Evolutionary conservation across 2,113 vertebrate genomes (phyloP).

Genomic region (Cyprinus carpio): DNA sequence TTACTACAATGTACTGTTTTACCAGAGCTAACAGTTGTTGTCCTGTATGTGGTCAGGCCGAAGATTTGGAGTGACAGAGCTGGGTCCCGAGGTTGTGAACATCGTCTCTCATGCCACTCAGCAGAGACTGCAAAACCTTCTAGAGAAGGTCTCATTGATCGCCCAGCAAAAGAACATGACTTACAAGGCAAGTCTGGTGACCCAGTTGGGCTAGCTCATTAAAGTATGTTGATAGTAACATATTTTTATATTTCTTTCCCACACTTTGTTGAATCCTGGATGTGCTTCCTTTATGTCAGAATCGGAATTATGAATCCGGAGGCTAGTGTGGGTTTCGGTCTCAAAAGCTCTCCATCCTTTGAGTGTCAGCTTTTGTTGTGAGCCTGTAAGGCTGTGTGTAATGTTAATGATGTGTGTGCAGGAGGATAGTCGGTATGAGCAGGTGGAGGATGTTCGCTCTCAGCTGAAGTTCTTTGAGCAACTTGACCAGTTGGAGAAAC

Average conservation of each 20-base stretch:
- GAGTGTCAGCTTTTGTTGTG: neutral
- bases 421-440: conserved; percentile 91
- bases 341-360: neutral
- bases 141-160: conserved; percentile 90
- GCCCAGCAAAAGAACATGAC: conserved; percentile 92
- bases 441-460: conserved; percentile 87
- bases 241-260: neutral
- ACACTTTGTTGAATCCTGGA: neutral
- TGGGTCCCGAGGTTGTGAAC: conserved; percentile 90
- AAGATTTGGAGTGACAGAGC: conserved; percentile 87
- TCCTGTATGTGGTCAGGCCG: conserved; percentile 74
- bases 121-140: conserved; percentile 87
- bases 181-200: conserved; percentile 78
- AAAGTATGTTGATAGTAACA: neutral
- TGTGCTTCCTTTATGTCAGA: neutral
- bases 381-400: conserved; percentile 12
- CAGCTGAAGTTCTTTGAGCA: conserved; percentile 97
- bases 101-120: conserved; percentile 92
- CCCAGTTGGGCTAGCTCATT: neutral
- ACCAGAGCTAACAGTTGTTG: neutral
- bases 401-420: conserved; percentile 60
- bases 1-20: neutral
- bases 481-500: conserved; percentile 95
- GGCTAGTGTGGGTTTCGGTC: neutral
- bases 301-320: neutral